phyloP scores from a whole-genome alignment of 2,888 invertebrate species.

The Aspidapion aeneum region DNA sequence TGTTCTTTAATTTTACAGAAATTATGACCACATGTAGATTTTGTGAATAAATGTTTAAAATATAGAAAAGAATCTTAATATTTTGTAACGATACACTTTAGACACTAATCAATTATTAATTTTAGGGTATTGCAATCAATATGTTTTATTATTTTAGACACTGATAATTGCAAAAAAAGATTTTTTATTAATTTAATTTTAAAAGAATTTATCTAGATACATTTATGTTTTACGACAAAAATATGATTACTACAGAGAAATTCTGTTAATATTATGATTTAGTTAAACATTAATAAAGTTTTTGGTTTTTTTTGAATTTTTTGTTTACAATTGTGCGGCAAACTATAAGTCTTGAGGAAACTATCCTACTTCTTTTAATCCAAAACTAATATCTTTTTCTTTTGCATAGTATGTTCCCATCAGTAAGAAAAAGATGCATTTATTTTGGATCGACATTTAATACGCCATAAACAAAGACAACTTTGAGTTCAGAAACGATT shows the following conservation, averaged over 20 bases:
- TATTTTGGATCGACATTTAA: too few species aligned
- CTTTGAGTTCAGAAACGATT: too few species aligned
- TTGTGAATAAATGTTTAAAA: background rate
- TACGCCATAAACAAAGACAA: too few species aligned
- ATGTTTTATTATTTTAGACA: background rate
- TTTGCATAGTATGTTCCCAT: too few species aligned
- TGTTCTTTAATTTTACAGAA: background rate
- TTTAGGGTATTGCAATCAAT: background rate
- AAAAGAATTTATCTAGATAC: background rate
- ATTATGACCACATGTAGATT: background rate
- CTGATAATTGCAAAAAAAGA: background rate
- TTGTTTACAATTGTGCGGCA: too few species aligned
- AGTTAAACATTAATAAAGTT: slow-evolving; percentile 12
- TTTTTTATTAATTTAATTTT: background rate
- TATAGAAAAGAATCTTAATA: background rate
- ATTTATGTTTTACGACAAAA: background rate
- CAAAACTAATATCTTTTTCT: too few species aligned
- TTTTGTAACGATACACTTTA: background rate
- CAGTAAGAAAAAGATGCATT: too few species aligned
- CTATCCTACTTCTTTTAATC: too few species aligned
- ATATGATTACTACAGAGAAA: background rate
- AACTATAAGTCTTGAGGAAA: too few species aligned
- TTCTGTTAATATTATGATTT: background rate
- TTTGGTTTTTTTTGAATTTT: slow-evolving; percentile 9
- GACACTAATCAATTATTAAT: background rate